These are phyloP conservation scores for Beroe forskalii DNA, from an alignment of 37 sponge, comb jelly and placozoan species.

Conservation along the genomic window DNA sequence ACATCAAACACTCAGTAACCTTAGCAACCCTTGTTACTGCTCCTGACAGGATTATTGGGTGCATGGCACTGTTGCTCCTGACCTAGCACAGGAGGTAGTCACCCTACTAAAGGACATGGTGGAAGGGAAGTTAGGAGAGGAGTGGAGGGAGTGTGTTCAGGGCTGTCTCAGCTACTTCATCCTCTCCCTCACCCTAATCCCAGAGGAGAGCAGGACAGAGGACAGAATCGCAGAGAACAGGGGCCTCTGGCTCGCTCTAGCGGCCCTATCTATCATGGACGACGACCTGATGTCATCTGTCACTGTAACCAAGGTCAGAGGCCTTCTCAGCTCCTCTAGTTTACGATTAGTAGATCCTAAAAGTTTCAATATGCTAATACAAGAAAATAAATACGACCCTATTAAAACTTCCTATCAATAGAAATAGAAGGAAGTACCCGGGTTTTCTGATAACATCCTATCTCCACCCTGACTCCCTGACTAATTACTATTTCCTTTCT, in stretches of 20 bases:
- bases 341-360: no score
- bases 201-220: constrained; percentile 47
- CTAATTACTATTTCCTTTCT: no score
- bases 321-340: no score
- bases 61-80: constrained; percentile 70
- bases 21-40: not conserved
- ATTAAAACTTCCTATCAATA: no score
- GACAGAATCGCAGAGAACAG: constrained; percentile 39
- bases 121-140: constrained; percentile 64
- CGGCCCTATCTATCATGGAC: constrained; percentile 91
- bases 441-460: no score
- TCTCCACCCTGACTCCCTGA: no score
- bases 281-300: constrained; percentile 69
- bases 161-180: constrained; percentile 62
- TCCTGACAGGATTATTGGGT: constrained; percentile 69
- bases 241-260: constrained; percentile 83
- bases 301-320: constrained; percentile 92
- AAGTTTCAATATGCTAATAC: no score
- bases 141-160: constrained; percentile 39
- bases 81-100: constrained; percentile 82
- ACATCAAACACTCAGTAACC: not conserved
- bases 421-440: no score
- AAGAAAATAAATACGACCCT: no score
- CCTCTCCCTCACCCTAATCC: constrained; percentile 19
- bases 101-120: constrained; percentile 84